phyloP scores from a whole-genome alignment of 2,797 vertebrate genomes.

The Nyctalus aviator region DNA sequence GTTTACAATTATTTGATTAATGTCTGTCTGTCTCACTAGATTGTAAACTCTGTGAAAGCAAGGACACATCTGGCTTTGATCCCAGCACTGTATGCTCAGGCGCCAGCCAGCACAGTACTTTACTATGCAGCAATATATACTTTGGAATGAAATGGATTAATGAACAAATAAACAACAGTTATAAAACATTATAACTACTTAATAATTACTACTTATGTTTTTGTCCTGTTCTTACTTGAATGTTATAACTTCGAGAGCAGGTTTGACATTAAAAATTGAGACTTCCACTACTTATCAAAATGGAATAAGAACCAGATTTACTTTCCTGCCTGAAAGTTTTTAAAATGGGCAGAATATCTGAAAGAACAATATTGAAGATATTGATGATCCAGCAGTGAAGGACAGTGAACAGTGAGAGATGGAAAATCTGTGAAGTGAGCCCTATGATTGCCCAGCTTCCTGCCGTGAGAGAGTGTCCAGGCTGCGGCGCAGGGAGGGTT shows the following conservation, averaged over 20 bases:
- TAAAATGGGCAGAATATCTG: neutral
- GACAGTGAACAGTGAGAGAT: neutral
- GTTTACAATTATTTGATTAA: neutral
- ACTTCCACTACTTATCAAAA: conserved; percentile 25
- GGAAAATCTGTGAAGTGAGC: neutral
- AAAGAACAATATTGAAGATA: neutral
- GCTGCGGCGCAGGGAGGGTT: neutral
- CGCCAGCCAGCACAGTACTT: neutral
- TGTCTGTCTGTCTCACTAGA: neutral
- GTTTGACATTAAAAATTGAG: conserved; percentile 64
- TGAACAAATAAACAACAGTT: conserved; percentile 15
- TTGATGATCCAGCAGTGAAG: neutral
- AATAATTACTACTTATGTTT: conserved; percentile 50
- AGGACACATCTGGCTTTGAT: neutral
- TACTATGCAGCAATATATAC: neutral
- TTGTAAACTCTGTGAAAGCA: neutral
- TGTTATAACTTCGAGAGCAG: conserved; percentile 65
- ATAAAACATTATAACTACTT: neutral
- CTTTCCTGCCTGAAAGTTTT: conserved; percentile 51
- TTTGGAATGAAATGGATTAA: neutral
- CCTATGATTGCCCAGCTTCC: neutral
- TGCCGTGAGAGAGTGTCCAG: neutral
- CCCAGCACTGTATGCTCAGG: neutral
- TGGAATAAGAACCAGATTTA: conserved; percentile 36
- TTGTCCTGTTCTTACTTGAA: conserved; percentile 66